These are phyloP conservation scores for Deilephila elpenor DNA, from an alignment of 2,888 invertebrate species.

Conservation along the genomic window DNA sequence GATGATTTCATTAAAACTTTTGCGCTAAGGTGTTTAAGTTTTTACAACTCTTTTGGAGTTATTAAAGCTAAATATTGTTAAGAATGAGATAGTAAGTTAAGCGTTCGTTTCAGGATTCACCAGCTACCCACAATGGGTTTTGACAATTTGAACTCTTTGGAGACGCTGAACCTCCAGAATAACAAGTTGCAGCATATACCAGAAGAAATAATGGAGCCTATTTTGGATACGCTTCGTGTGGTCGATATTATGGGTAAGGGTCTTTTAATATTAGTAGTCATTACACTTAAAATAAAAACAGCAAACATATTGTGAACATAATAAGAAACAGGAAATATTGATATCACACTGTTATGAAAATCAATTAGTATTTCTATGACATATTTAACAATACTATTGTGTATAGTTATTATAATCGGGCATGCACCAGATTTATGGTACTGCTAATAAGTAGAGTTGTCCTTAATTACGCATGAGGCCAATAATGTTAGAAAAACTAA, in stretches of 20 bases:
- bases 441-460: too few species aligned
- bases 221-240: slow-evolving; percentile 93
- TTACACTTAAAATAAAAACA: neutral
- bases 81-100: neutral
- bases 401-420: too few species aligned
- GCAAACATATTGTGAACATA: neutral
- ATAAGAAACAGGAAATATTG: neutral
- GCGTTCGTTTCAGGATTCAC: slow-evolving; percentile 87
- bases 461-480: too few species aligned
- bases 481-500: too few species aligned
- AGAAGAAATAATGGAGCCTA: slow-evolving; percentile 95
- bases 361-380: neutral
- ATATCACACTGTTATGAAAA: neutral
- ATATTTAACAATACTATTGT: too few species aligned
- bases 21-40: neutral
- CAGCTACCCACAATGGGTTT: slow-evolving; percentile 92
- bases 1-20: neutral
- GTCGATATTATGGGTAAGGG: slow-evolving; percentile 94
- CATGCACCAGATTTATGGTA: too few species aligned
- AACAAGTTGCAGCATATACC: slow-evolving; percentile 93
- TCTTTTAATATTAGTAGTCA: slow-evolving; percentile 25
- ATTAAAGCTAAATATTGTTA: neutral
- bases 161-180: slow-evolving; percentile 94
- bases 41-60: neutral
- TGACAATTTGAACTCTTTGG: slow-evolving; percentile 94